Evolutionary conservation across 2,797 vertebrate genomes (phyloP).

Genomic region (Tinamus major): DNA sequence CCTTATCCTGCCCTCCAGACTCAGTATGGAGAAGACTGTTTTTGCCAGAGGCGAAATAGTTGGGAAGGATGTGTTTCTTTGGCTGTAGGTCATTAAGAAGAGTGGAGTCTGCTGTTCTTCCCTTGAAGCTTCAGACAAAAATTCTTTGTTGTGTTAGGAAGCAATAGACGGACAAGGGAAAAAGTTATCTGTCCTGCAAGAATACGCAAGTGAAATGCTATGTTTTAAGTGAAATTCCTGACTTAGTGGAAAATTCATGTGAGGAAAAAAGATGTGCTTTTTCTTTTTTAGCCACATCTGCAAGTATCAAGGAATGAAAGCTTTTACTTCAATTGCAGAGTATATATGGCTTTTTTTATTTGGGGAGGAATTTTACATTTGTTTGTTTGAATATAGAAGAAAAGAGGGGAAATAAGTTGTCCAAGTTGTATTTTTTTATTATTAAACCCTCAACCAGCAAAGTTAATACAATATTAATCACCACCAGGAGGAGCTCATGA

Average conservation of each 20-base stretch:
- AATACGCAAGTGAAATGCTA: neutral
- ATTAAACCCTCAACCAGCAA: neutral
- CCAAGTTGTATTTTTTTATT: rapidly evolving
- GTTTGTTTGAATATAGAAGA: neutral
- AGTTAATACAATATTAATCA: rapidly evolving
- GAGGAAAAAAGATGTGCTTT: neutral
- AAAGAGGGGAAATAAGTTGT: neutral
- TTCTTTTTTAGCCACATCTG: neutral
- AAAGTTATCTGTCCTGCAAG: neutral
- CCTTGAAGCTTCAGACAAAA: slow-evolving; percentile 23
- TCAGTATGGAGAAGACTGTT: neutral
- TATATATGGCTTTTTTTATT: neutral
- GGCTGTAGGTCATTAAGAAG: slow-evolving; percentile 25
- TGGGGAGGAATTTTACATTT: neutral
- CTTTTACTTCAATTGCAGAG: neutral
- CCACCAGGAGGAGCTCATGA: slow-evolving; percentile 62
- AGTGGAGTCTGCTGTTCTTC: slow-evolving; percentile 54
- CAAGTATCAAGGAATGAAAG: neutral
- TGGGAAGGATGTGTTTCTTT: slow-evolving; percentile 40
- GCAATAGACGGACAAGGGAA: neutral
- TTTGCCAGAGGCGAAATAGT: slow-evolving; percentile 19
- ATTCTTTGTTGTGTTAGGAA: neutral
- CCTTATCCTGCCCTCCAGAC: neutral
- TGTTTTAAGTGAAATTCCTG: neutral
- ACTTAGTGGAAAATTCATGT: neutral